Evolutionary conservation across 2,113 vertebrate species (phyloP).

Genomic region (Dryoscopus gambensis): DNA sequence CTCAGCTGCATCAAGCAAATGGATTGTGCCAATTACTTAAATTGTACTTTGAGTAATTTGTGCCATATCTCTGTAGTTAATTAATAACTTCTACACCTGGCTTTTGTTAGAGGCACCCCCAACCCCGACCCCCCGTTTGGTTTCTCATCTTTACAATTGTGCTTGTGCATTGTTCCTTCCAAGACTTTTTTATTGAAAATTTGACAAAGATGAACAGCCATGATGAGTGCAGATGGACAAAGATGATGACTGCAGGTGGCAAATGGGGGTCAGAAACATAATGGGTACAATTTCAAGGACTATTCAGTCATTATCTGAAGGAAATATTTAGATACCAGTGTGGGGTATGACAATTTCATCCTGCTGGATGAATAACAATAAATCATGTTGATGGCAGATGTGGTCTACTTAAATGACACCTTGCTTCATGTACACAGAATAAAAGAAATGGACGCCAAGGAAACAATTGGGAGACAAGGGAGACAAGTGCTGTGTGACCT

Average conservation of each 20-base stretch:
- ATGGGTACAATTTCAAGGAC: not conserved
- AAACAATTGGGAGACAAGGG: not conserved
- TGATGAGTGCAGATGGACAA: not conserved
- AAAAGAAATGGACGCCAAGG: not conserved
- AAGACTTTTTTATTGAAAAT: not conserved
- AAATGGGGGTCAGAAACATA: not conserved
- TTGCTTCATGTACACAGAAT: not conserved
- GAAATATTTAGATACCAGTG: not conserved
- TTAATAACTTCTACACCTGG: not conserved
- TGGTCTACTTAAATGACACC: not conserved
- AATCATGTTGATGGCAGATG: not conserved
- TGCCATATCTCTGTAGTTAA: slow-evolving; percentile 21
- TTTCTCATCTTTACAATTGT: not conserved
- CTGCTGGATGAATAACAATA: not conserved
- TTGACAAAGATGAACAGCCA: not conserved
- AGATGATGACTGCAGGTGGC: not conserved
- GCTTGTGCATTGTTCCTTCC: not conserved
- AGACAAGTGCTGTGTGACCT: not conserved
- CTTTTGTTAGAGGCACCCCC: not conserved
- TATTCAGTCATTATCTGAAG: not conserved
- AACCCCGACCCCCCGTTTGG: not conserved
- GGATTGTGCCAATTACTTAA: not conserved
- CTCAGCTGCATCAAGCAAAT: slow-evolving; percentile 1
- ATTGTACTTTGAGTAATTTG: not conserved
- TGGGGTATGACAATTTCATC: not conserved